Evolutionary conservation across 2,888 invertebrate genomes (phyloP), one percentile per base, ranked within the genome.

Genomic region (Hemithea aestivaria): DNA sequence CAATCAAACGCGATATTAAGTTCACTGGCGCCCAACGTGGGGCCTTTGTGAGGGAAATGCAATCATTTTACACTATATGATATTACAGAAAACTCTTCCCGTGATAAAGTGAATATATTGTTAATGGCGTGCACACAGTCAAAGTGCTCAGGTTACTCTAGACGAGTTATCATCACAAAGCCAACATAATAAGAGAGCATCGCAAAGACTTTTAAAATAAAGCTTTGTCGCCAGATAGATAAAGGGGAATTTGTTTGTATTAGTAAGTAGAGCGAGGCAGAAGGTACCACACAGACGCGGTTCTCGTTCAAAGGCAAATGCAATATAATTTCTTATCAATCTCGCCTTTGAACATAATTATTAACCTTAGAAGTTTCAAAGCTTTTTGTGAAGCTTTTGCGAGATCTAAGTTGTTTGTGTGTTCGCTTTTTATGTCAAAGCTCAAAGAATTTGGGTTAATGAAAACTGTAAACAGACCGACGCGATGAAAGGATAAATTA

Each of bases 231-330:
- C 53, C 51, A 51, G 53, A 51, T 48, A 58, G 62, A 64, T 62
- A 61, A 67, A 68, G 62, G 59, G 55, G 60, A 69, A 62, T 67
- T 67, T 61, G 61, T 65, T 66, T 64, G 60, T 64, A 61, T 61
- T 64, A 66, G 62, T 55, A 61, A 56, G 62, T 53, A 60, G 55
- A 58, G 58, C 57, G 62, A 62, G 59, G 57, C 55, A 53, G 40
- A 43, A 54, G 56, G 39, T 35, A 37, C 39, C 48, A 58, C 47
- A 50, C 45, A 48, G 41, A 50, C 36, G 34, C 37, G 29, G 37
- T 46, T 43, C 29, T 46, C 40, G 40, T 49, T 48, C 40, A 46
- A 43, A 50, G 37, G 30, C 32, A 28, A 51, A 43, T 30, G 35
- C 41, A 48, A 48, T 37, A 43, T 38, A 41, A 51, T 48, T 40